Evolutionary conservation across 37 sponge, comb jelly and placozoan species (phyloP).

Genomic region (Eunapius fragilis): DNA sequence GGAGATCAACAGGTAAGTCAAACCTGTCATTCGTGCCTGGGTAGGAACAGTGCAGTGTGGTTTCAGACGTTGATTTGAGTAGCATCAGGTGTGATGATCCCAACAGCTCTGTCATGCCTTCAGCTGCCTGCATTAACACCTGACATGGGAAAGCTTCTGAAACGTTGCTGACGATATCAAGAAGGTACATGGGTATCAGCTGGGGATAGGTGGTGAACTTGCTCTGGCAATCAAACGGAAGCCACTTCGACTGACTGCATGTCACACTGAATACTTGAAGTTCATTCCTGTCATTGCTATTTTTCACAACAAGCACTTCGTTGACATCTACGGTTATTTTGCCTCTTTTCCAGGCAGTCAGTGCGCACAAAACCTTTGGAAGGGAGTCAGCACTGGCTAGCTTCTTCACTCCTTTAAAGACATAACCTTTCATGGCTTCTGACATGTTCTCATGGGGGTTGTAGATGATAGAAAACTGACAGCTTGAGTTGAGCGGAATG

Average conservation of each 20-base stretch:
- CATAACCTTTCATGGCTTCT: conserved; percentile 12
- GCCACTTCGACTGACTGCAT: neutral
- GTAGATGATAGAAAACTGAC: neutral
- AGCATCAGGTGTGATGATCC: neutral
- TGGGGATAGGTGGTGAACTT: neutral
- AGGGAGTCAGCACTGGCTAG: neutral
- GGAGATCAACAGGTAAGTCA: neutral
- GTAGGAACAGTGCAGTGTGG: neutral
- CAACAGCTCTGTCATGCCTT: neutral
- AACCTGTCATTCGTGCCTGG: neutral
- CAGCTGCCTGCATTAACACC: neutral
- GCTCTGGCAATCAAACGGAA: neutral
- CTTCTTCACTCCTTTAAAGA: conserved; percentile 1
- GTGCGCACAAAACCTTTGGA: neutral
- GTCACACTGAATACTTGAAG: neutral
- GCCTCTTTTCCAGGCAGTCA: neutral
- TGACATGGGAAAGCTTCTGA: neutral
- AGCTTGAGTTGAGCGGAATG: conserved; percentile 23
- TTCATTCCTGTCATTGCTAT: neutral
- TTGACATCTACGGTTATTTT: neutral
- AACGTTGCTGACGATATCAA: neutral
- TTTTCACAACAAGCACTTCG: neutral
- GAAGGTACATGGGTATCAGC: neutral
- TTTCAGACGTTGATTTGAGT: neutral
- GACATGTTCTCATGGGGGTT: conserved; percentile 1